Percentiles rank a stretch among this genome's conserved stretches.
Conservation (phyloP, 1,140 invertebrate species). For the Leptestheria dahalacensis region DNA sequence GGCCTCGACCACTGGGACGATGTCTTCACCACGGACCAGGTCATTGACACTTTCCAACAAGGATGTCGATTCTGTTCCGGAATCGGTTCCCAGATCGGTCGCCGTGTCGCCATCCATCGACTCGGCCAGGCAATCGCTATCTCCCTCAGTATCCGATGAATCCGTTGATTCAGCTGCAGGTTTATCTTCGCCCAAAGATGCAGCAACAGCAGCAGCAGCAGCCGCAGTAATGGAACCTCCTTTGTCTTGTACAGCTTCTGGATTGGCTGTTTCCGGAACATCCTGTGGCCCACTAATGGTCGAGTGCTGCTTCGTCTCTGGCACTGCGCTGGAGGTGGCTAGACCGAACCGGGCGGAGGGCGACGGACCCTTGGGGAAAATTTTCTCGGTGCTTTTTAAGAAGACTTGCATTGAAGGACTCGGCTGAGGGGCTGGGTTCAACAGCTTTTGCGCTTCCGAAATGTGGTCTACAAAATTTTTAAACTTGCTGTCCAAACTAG, state of each 20-base stretch:
- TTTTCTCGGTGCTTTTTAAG: constrained; percentile 36
- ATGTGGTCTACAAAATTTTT: constrained; percentile 68
- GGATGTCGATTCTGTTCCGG: neutral
- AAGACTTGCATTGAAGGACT: constrained; percentile 59
- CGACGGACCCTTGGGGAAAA: constrained; percentile 20
- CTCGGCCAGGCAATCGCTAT: constrained; percentile 36
- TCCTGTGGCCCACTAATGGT: too few species aligned
- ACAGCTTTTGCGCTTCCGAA: constrained; percentile 70
- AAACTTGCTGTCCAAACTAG: constrained; percentile 64
- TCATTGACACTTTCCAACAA: neutral
- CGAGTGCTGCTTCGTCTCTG: too few species aligned
- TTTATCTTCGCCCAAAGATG: neutral
- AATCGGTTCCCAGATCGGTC: neutral
- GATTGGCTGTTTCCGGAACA: too few species aligned
- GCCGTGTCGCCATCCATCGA: neutral
- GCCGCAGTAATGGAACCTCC: too few species aligned
- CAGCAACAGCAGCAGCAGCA: too few species aligned
- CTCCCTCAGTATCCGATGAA: constrained; percentile 29
- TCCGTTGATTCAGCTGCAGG: neutral
- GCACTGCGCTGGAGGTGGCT: constrained; percentile 7
- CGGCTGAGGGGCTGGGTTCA: constrained; percentile 60
- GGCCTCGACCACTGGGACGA: neutral
- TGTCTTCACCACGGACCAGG: neutral
- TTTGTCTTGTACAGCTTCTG: too few species aligned
- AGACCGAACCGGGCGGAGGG: constrained; percentile 2